A percentile compares a stretch with the other conserved stretches of the same genome.
Conservation (phyloP, 2,797 vertebrate species). For the Menidia menidia region DNA sequence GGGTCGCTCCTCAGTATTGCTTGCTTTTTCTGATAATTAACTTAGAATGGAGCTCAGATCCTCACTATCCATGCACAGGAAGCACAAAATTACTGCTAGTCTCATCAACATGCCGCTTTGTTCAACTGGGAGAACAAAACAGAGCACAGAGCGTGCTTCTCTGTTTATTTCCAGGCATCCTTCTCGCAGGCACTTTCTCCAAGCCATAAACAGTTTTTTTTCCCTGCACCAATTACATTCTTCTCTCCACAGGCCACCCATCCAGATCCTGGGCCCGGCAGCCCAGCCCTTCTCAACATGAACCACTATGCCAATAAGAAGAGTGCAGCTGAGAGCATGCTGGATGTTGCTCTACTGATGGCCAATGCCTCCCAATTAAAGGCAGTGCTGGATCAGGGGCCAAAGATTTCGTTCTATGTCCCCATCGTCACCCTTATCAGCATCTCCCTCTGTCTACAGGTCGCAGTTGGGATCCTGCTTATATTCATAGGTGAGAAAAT, state of each 20-base stretch:
- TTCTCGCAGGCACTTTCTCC: conserved; percentile 37
- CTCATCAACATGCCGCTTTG: conserved; percentile 38
- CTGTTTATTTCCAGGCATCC: conserved; percentile 32
- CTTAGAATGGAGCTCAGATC: conserved; percentile 58
- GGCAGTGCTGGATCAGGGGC: conserved; percentile 88
- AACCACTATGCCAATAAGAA: conserved; percentile 94
- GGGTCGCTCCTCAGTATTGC: conserved; percentile 53
- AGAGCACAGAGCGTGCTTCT: conserved; percentile 10
- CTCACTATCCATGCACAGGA: conserved; percentile 48
- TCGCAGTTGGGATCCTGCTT: conserved; percentile 89
- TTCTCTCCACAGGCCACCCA: conserved; percentile 41
- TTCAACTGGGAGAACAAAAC: conserved; percentile 25
- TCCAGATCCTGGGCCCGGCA: conserved; percentile 17
- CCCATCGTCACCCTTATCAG: conserved; percentile 87
- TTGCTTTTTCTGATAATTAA: conserved; percentile 55
- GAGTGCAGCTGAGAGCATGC: conserved; percentile 91
- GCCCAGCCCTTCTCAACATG: conserved; percentile 82
- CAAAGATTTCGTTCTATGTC: conserved; percentile 81
- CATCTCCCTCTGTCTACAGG: conserved; percentile 88
- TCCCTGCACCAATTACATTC: conserved; percentile 38
- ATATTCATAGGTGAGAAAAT: conserved; percentile 90
- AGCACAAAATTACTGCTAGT: conserved; percentile 40
- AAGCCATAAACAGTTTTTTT: conserved; percentile 42
- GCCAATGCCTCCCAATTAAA: conserved; percentile 94
- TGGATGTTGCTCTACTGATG: conserved; percentile 92